Conservation (phyloP, 2,113 vertebrate species). For the Egretta garzetta region DNA sequence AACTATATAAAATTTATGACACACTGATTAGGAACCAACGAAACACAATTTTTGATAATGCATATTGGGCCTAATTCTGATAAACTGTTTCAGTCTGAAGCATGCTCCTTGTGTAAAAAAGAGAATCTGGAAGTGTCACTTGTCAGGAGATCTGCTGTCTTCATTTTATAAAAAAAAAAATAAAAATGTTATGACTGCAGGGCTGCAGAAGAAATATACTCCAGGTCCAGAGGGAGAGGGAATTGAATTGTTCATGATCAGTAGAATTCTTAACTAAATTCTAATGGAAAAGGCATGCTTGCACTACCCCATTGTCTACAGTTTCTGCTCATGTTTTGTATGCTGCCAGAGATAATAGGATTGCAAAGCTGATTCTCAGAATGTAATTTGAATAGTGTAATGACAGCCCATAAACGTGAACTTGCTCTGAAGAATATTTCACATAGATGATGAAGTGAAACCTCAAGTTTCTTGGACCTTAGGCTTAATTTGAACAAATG, state of each 20-base stretch:
- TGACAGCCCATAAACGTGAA: not conserved
- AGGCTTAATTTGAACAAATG: not conserved
- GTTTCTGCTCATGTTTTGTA: not conserved
- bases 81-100: not conserved
- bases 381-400: not conserved
- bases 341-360: not conserved
- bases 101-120: not conserved
- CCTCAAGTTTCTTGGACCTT: not conserved
- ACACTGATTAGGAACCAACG: not conserved
- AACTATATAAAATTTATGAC: not conserved
- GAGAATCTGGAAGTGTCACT: not conserved
- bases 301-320: not conserved
- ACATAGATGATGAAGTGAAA: not conserved
- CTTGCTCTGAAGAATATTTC: not conserved
- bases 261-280: not conserved
- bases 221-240: accelerated
- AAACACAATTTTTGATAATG: not conserved
- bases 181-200: not conserved
- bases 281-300: not conserved
- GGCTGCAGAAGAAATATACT: not conserved
- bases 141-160: not conserved
- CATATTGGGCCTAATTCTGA: not conserved
- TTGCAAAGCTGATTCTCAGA: not conserved
- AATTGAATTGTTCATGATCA: not conserved
- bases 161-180: not conserved